These are phyloP conservation scores for Danio aesculapii DNA, from an alignment of 2,797 vertebrate species.

Conservation along the genomic window DNA sequence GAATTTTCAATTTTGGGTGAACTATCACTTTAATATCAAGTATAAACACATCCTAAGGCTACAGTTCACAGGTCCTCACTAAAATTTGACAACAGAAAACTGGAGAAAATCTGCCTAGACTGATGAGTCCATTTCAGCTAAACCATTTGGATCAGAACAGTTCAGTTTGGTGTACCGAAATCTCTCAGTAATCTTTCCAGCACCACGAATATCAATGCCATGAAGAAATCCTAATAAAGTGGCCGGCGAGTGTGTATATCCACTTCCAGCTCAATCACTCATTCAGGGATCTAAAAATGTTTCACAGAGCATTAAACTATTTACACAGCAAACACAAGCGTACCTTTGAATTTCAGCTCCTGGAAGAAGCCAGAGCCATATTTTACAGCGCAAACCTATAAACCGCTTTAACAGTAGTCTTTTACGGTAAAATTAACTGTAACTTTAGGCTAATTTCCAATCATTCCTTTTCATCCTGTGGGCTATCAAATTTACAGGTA, in stretches of 20 bases:
- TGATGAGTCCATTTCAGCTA: too few species aligned
- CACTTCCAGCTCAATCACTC: constrained; percentile 30
- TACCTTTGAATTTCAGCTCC: constrained; percentile 35
- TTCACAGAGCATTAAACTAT: constrained; percentile 49
- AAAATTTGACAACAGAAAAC: too few species aligned
- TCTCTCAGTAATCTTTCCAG: too few species aligned
- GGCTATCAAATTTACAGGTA: constrained; percentile 53
- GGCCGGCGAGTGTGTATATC: not conserved
- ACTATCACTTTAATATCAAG: too few species aligned
- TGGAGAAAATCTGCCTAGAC: too few species aligned
- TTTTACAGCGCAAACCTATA: constrained; percentile 33
- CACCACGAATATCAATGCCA: too few species aligned
- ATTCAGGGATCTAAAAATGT: constrained; percentile 24
- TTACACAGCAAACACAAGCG: constrained; percentile 56
- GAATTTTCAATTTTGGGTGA: too few species aligned
- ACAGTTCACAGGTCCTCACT: too few species aligned
- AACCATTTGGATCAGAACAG: too few species aligned
- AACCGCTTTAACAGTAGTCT: constrained; percentile 39
- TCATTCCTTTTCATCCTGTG: constrained; percentile 33
- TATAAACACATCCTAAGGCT: too few species aligned
- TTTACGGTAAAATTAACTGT: constrained; percentile 44
- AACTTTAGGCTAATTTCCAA: constrained; percentile 44
- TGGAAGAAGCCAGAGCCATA: constrained; percentile 22
- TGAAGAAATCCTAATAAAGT: not conserved
- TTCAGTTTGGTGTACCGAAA: too few species aligned